phyloP scores from a whole-genome alignment of 1,140 invertebrate genomes.

The Bombus superbus region DNA sequence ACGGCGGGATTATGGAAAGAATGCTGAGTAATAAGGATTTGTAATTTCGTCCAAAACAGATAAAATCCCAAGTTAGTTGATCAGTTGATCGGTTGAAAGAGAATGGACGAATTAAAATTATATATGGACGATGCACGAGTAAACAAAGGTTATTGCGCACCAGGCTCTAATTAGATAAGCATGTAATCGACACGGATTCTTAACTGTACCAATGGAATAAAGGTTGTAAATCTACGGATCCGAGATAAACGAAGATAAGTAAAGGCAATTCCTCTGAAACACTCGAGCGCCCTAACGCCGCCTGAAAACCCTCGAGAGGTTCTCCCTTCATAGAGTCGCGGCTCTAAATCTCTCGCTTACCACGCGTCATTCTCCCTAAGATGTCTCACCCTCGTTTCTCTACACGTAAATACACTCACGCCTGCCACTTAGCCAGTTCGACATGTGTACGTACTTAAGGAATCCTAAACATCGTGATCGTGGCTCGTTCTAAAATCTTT shows the following conservation, averaged over 20 bases:
- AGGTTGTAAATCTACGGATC: background rate
- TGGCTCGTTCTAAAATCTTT: background rate
- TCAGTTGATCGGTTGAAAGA: too few relatives aligned
- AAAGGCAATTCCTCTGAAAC: background rate
- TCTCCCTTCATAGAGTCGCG: background rate
- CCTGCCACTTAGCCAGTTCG: slow-evolving; percentile 5
- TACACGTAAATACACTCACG: slow-evolving; percentile 32
- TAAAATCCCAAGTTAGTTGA: too few relatives aligned
- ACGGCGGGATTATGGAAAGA: too few relatives aligned
- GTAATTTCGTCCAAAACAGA: too few relatives aligned
- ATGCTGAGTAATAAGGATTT: too few relatives aligned
- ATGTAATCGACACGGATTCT: background rate
- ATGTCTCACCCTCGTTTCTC: background rate
- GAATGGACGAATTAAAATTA: too few relatives aligned
- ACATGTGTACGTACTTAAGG: slow-evolving; percentile 28
- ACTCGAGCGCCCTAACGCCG: background rate
- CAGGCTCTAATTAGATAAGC: background rate
- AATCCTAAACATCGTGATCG: slow-evolving; percentile 29
- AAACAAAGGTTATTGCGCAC: too few relatives aligned
- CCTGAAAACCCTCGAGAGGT: background rate
- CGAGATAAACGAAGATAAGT: background rate
- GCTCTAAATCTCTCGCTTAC: slow-evolving; percentile 35
- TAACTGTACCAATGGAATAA: too few relatives aligned
- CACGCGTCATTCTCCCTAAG: slow-evolving; percentile 25
- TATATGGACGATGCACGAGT: too few relatives aligned